phyloP scores from a whole-genome alignment of 2,888 invertebrate species.

The Lycophotia porphyrea region DNA sequence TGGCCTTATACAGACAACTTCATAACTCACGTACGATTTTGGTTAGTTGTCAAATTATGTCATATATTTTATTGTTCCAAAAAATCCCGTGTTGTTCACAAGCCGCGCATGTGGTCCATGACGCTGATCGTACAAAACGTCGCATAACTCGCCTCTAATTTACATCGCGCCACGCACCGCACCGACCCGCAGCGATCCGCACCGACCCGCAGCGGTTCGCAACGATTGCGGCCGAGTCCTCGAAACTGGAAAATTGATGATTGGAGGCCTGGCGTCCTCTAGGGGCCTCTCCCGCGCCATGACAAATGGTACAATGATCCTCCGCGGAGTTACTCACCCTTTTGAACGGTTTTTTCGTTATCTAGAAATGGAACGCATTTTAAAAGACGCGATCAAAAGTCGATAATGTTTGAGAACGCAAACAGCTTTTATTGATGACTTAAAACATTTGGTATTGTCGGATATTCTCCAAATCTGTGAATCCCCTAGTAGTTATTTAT shows the following conservation, averaged over 20 bases:
- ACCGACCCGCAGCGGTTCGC: constrained; percentile 18
- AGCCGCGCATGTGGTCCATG: constrained; percentile 26
- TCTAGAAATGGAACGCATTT: constrained; percentile 38
- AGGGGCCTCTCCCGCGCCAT: constrained; percentile 43
- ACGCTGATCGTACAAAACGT: constrained; percentile 44
- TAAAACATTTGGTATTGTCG: background rate
- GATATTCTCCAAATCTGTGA: background rate
- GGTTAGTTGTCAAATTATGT: constrained; percentile 18
- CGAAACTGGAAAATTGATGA: constrained; percentile 57
- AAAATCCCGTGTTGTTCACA: background rate
- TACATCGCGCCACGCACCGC: constrained; percentile 27
- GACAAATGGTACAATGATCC: constrained; percentile 63
- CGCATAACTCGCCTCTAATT: constrained; percentile 45
- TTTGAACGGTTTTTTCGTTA: constrained; percentile 50
- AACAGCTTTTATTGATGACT: constrained; percentile 6
- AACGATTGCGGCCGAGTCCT: constrained; percentile 17
- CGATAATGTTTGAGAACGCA: constrained; percentile 22
- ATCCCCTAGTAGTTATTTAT: background rate
- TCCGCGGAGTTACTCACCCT: constrained; percentile 49
- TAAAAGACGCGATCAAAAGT: constrained; percentile 34
- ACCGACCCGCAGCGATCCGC: constrained; percentile 14
- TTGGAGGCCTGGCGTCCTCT: constrained; percentile 52
- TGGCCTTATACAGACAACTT: background rate
- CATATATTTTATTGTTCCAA: background rate
- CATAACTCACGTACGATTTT: background rate